Evolutionary conservation across 2,888 invertebrate genomes (phyloP), one percentile per base, ranked within the genome.

Genomic region (Priocnemis perturbator): DNA sequence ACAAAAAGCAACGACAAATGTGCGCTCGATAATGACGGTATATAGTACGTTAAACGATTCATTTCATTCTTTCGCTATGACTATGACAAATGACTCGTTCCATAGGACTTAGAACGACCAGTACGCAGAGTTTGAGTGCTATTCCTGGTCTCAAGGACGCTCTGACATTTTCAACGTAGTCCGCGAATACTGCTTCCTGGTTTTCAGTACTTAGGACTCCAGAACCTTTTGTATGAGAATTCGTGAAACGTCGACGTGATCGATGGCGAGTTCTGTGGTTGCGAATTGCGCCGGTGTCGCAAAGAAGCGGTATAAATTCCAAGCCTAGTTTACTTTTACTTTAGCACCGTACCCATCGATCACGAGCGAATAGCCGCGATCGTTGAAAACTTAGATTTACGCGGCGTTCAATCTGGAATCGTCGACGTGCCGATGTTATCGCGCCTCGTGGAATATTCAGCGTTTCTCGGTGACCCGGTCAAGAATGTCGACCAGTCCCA

Each of bases 71-170:
- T 71, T 71, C 60, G 53, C 56, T 14, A 63, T 45, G 71, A 74
- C 74, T 69, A 45, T 74, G 75, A 76, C 74, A 69, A 76, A 76
- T 74, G 75, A 71, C 52, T 69, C 52, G 71, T 64, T 66, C 37
- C 64, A 62, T 59, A 52, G 61, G 58, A 44, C 64, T 58, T 61
- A 19, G 64, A 59, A 52, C 62, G 53, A 55, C 60, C 64, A 67
- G 17, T 4, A 19, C 50, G 50, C 17, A 19, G 17, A 19, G 19
- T 52, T 52, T 7, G 61, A 53, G 21, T 57, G 58, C 67, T 67
- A 64, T 74, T 74, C 71, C 56, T 71, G 68, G 68, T 69, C 60
- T 66, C 71, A 74, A 74, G 74, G 74, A 69, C 75, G 60, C 44
- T 48, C 48, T n/a, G 50, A 50, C 50, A 50, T 17, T 50, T 50